Conservation (phyloP, 2,113 vertebrate species). For the Scalopus aquaticus region DNA sequence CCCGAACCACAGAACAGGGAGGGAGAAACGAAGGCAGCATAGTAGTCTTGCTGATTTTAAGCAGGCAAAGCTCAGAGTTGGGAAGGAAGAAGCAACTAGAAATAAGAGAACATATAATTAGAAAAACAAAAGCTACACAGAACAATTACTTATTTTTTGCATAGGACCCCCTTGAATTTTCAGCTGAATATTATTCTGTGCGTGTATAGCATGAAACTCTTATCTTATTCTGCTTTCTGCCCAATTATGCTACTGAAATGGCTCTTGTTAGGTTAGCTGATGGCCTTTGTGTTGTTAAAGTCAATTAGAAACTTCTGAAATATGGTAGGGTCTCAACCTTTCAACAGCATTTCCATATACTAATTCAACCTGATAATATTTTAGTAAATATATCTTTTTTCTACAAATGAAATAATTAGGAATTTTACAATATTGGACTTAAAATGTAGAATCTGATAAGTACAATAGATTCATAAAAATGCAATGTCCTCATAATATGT, state of each 20-base stretch:
- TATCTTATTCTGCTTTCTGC: not conserved
- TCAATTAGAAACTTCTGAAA: not conserved
- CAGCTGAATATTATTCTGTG: not conserved
- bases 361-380: slow-evolving; percentile 10
- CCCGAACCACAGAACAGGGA: not conserved
- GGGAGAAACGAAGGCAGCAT: not conserved
- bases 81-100: not conserved
- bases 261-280: not conserved
- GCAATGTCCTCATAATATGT: not conserved
- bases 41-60: not conserved
- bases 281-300: not conserved
- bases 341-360: not conserved
- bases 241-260: not conserved
- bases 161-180: not conserved
- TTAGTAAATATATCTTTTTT: not conserved
- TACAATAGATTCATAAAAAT: not conserved
- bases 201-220: not conserved
- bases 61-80: not conserved
- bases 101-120: not conserved
- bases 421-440: not conserved
- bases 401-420: not conserved
- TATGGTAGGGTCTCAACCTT: not conserved
- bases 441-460: slow-evolving; percentile 7
- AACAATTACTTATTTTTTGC: not conserved
- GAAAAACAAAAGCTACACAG: not conserved